These are phyloP conservation scores for Hydrolagus affinis DNA, from an alignment of 2,113 vertebrate species.

Conservation along the genomic window DNA sequence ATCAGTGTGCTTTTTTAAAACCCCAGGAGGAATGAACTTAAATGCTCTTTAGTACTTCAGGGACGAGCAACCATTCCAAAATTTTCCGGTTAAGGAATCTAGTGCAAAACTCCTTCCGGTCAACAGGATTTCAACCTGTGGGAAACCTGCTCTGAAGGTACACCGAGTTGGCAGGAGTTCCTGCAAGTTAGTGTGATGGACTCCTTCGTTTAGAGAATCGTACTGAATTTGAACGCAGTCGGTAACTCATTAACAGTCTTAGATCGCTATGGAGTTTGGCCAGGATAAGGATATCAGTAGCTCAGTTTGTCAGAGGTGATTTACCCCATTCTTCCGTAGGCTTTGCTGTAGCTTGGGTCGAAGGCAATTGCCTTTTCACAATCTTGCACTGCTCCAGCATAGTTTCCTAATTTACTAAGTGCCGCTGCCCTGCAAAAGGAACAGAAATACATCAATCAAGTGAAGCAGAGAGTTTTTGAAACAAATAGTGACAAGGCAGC, in stretches of 20 bases:
- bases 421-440: slow-evolving; percentile 74
- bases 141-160: too few relatives aligned
- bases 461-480: neutral
- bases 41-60: neutral
- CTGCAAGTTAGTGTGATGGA: too few relatives aligned
- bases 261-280: too few relatives aligned
- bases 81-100: too few relatives aligned
- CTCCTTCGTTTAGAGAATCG: too few relatives aligned
- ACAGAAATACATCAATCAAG: neutral
- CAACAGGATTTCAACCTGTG: too few relatives aligned
- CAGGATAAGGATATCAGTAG: too few relatives aligned
- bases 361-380: slow-evolving; percentile 86
- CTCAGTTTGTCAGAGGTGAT: neutral
- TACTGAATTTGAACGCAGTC: too few relatives aligned
- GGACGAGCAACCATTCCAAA: neutral
- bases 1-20: neutral
- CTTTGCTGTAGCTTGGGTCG: slow-evolving; percentile 91
- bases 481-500: too few relatives aligned
- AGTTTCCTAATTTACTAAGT: slow-evolving; percentile 89
- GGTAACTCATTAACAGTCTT: too few relatives aligned
- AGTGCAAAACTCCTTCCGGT: too few relatives aligned
- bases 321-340: slow-evolving; percentile 94
- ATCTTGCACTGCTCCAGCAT: slow-evolving; percentile 81
- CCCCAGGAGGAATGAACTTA: neutral
- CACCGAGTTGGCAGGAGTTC: too few relatives aligned